Evolutionary conservation across 2,797 vertebrate species (phyloP).

Genomic region (Ptychadena robeensis): DNA sequence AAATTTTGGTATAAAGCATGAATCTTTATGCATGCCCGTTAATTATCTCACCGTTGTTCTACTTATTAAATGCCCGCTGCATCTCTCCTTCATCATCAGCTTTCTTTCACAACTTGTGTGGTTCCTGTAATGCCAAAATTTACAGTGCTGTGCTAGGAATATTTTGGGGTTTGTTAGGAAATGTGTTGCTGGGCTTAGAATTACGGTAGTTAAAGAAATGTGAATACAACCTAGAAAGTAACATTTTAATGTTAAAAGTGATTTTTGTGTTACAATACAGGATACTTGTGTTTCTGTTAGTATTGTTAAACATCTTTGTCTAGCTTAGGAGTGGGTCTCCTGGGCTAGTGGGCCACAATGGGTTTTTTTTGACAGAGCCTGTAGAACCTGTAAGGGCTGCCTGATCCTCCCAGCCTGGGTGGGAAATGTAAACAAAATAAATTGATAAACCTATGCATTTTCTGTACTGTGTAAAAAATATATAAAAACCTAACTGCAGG

Average conservation of each 20-base stretch:
- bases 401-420: too few species aligned
- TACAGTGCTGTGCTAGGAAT: neutral
- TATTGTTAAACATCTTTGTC: too few species aligned
- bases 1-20: slow-evolving; percentile 98
- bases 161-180: neutral
- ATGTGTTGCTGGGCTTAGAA: neutral
- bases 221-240: slow-evolving; percentile 81
- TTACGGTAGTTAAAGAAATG: neutral
- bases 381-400: too few species aligned
- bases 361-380: too few species aligned
- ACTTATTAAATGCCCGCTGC: slow-evolving; percentile 96
- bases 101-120: slow-evolving; percentile 94
- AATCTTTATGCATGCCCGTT: slow-evolving; percentile 98
- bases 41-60: slow-evolving; percentile 89
- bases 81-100: slow-evolving; percentile 95
- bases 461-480: too few species aligned
- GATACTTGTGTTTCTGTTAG: too few species aligned
- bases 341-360: too few species aligned
- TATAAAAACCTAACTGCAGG: too few species aligned
- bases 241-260: slow-evolving; percentile 77
- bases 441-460: too few species aligned
- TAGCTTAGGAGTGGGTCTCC: too few species aligned
- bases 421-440: too few species aligned
- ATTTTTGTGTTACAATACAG: neutral
- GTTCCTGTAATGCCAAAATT: slow-evolving; percentile 71